Evolutionary conservation across 2,888 invertebrate genomes (phyloP), one percentile per base, ranked within the genome.

Genomic region (Cerceris ruficornis): DNA sequence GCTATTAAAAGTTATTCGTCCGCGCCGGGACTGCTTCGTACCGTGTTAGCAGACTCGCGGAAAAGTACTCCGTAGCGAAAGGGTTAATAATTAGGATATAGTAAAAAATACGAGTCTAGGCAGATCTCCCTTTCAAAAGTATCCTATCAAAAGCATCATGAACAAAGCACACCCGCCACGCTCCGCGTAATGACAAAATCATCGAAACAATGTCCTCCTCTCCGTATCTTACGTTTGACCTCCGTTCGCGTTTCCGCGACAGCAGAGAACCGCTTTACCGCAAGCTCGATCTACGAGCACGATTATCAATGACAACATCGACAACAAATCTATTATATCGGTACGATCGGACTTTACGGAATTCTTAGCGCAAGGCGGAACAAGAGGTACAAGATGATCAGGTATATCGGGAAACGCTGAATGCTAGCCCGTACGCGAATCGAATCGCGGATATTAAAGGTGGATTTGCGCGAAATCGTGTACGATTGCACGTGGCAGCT

Each of bases 301-400:
- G 64, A 77, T 77, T 70, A 67, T 64, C 55, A 46, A 1, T 14
- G 60, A 79, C 72, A 64, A 73, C 28, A 7, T 58, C 42, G 14
- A 14, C 62, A 49, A 68, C 69, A 49, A 76, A 76, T 71, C 75
- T 61, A 66, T 78, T 72, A 57, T 50, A 61, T 11, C 54, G 55
- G 6, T 11, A 7, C 55, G 65, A 41, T 55, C 28, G 14, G 14
- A 28, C 6, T 39, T 54, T 42, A 8, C 54, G 43, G 15, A 55
- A 39, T 6, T 54, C 14, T 55, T 14, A 42, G 28, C 42, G 28
- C 15, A 50, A 62, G 14, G 54, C 14, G n/a, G 8, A 7, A 52
- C 42, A 54, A 54, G 15, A 9, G 14, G 52, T 54, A 8, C 9
- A 6, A 17, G 15, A 28, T 28, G 28, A 9, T 46, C 46, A 8